These are phyloP conservation scores for Antennarius maculatus DNA, from an alignment of 2,797 vertebrate genomes.

Conservation along the genomic window DNA sequence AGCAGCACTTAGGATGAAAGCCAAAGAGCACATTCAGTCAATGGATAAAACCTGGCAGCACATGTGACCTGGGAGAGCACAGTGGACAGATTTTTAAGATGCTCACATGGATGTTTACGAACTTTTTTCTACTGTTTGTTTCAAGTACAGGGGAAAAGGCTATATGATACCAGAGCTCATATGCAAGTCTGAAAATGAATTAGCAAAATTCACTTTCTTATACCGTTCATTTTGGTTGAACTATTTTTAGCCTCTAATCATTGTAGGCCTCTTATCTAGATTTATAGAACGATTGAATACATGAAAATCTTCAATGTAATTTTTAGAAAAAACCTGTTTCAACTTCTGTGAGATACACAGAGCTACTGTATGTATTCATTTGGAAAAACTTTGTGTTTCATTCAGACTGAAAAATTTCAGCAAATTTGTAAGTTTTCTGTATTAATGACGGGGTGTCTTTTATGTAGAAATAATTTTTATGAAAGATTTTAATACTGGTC, in stretches of 20 bases:
- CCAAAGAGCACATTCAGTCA: conserved; percentile 94
- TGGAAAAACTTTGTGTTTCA: conserved; percentile 20
- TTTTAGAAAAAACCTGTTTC: conserved; percentile 1
- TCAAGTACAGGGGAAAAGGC: conserved; percentile 24
- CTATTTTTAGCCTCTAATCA: conserved; percentile 6
- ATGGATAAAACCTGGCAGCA: conserved; percentile 95
- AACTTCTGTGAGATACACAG: conserved; percentile 9
- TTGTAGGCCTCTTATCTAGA: conserved; percentile 5
- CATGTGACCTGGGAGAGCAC: conserved; percentile 79
- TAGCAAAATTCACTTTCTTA: conserved; percentile 5
- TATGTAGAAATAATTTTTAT: conserved; percentile 20
- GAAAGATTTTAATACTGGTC: neutral
- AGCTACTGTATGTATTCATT: conserved; percentile 21
- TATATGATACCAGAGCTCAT: conserved; percentile 37
- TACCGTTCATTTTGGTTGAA: conserved; percentile 24
- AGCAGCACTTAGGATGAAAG: conserved; percentile 90
- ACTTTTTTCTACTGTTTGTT: conserved; percentile 41
- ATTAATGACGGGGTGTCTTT: conserved; percentile 9
- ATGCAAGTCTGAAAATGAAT: conserved; percentile 19
- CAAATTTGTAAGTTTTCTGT: neutral
- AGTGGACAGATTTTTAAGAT: conserved; percentile 29
- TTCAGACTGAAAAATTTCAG: conserved; percentile 1
- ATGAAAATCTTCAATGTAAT: conserved; percentile 10
- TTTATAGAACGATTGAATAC: conserved; percentile 13
- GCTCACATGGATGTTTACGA: conserved; percentile 66